Conservation (phyloP, 2,113 vertebrate species). For the Mola mola region DNA sequence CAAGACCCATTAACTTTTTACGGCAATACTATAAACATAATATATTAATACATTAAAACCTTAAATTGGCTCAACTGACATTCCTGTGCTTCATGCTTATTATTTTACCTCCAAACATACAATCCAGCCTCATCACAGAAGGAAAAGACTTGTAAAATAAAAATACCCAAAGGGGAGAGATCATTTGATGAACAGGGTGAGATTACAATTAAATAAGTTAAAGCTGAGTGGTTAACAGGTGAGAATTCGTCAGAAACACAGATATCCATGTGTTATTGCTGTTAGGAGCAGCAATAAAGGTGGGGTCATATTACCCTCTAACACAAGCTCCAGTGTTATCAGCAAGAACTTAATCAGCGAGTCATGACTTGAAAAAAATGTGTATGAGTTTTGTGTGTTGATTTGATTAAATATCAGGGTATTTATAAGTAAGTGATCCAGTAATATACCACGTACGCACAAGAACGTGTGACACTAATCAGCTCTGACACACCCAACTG, state of each 20-base stretch:
- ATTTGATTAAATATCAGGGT: not conserved
- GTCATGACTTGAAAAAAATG: not conserved
- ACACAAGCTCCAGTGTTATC: constrained; percentile 17
- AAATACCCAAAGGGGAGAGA: constrained; percentile 24
- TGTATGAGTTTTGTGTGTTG: not conserved
- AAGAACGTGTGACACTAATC: constrained; percentile 48
- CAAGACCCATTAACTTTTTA: too few relatives aligned
- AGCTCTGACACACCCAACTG: constrained; percentile 72
- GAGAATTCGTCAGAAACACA: constrained; percentile 32
- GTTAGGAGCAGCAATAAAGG: constrained; percentile 32
- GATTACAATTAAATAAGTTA: constrained; percentile 33
- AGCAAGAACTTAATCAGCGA: constrained; percentile 10
- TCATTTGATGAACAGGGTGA: constrained; percentile 28
- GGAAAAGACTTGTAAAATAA: constrained; percentile 5
- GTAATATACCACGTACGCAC: constrained; percentile 18
- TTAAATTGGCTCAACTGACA: not conserved
- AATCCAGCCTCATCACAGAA: constrained; percentile 7
- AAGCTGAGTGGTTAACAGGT: constrained; percentile 24
- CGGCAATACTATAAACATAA: too few relatives aligned
- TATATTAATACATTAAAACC: too few relatives aligned
- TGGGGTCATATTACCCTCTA: constrained; percentile 43
- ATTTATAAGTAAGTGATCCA: constrained; percentile 6
- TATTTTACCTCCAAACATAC: not conserved
- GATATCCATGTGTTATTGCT: constrained; percentile 51
- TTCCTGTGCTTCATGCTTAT: not conserved